Conservation (phyloP, 2,888 invertebrate species). For the Torymus tubicola region DNA sequence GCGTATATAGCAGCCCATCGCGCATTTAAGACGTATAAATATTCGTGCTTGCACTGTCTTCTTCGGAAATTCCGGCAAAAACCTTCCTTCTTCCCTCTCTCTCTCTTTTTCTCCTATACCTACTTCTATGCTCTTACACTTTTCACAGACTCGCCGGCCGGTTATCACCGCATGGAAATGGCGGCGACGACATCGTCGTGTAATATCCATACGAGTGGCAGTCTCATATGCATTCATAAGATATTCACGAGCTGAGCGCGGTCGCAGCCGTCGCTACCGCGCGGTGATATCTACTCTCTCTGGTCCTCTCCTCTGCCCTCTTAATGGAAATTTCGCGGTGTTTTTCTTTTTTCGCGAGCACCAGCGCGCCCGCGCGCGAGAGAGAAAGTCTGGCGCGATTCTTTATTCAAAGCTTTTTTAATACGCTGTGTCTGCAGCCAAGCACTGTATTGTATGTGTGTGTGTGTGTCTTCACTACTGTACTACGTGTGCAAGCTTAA, state of each 20-base stretch:
- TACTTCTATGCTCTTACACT: too few relatives aligned
- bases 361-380: too few relatives aligned
- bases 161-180: slow-evolving; percentile 58
- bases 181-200: slow-evolving; percentile 59
- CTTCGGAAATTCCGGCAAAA: slow-evolving; percentile 25
- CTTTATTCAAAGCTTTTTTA: slow-evolving; percentile 29
- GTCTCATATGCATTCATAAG: slow-evolving; percentile 69
- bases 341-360: neutral
- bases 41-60: slow-evolving; percentile 6
- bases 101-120: too few relatives aligned
- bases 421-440: neutral
- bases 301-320: neutral
- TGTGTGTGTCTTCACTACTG: too few relatives aligned
- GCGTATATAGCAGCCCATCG: neutral
- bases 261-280: too few relatives aligned
- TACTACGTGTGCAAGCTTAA: too few relatives aligned
- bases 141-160: neutral
- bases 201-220: slow-evolving; percentile 61
- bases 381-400: neutral
- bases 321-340: slow-evolving; percentile 47
- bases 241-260: slow-evolving; percentile 66
- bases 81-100: too few relatives aligned
- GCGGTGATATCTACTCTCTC: neutral
- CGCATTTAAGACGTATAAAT: slow-evolving; percentile 28
- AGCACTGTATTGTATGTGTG: too few relatives aligned